These are phyloP conservation scores for Globodera rostochiensis DNA, from an alignment of 1,140 invertebrate genomes.

Conservation along the genomic window DNA sequence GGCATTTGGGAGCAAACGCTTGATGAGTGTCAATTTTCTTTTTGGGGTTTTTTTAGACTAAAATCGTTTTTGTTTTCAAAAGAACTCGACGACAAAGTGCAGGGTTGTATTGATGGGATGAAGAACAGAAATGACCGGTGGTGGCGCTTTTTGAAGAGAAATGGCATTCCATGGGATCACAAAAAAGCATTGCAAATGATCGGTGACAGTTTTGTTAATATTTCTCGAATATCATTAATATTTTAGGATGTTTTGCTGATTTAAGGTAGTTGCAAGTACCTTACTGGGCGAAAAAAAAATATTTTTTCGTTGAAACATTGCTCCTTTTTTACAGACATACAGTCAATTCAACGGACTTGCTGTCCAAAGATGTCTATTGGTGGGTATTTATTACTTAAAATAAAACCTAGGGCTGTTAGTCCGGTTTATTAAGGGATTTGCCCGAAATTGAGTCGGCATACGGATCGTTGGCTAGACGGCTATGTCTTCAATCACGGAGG, in stretches of 20 bases:
- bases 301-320: too few species aligned
- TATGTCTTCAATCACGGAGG: conserved; percentile 14
- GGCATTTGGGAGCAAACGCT: conserved; percentile 48
- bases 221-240: neutral
- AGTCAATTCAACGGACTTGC: conserved; percentile 23
- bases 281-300: neutral
- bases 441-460: conserved; percentile 12
- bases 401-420: neutral
- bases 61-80: neutral
- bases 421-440: conserved; percentile 17
- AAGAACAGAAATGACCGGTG: neutral
- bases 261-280: neutral
- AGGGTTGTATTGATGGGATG: neutral
- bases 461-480: conserved; percentile 21
- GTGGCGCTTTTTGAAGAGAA: neutral
- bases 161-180: neutral
- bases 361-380: conserved; percentile 26
- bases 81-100: conserved; percentile 23
- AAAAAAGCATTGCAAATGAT: conserved; percentile 10
- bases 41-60: neutral
- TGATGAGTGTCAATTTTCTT: neutral
- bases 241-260: conserved; percentile 17
- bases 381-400: neutral
- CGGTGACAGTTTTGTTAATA: neutral
- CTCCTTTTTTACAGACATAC: conserved; percentile 13